phyloP scores from a whole-genome alignment of 2,113 vertebrate genomes.

The Carassius gibelio region DNA sequence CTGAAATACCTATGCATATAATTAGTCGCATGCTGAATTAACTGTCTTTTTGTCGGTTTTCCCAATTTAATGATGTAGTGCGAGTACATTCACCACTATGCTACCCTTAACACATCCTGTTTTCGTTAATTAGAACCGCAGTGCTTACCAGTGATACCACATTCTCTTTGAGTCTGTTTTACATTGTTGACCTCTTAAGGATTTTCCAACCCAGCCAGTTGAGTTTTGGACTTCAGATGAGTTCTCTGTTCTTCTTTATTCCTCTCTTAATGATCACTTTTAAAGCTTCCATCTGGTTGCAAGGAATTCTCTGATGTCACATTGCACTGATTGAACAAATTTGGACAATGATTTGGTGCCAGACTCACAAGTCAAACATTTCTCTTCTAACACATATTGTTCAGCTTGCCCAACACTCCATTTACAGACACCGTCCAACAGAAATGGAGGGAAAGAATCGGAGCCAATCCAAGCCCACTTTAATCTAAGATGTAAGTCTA shows the following conservation, averaged over 20 bases:
- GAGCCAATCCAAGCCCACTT: not conserved
- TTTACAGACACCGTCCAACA: not conserved
- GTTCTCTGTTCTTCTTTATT: constrained; percentile 60
- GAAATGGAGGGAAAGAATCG: not conserved
- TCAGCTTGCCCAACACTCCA: not conserved
- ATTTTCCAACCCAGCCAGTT: constrained; percentile 63
- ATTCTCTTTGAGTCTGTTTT: constrained; percentile 56
- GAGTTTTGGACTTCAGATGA: constrained; percentile 46
- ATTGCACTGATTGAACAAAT: constrained; percentile 51
- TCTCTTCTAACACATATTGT: constrained; percentile 4
- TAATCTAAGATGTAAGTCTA: not conserved
- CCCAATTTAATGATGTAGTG: constrained; percentile 41
- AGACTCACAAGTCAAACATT: constrained; percentile 41
- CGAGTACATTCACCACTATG: constrained; percentile 39
- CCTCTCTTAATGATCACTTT: constrained; percentile 59
- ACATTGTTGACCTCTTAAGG: constrained; percentile 60
- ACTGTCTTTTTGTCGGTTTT: not conserved
- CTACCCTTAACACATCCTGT: constrained; percentile 29
- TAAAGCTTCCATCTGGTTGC: constrained; percentile 69
- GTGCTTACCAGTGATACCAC: constrained; percentile 43
- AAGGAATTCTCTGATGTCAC: constrained; percentile 58
- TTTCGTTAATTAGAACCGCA: constrained; percentile 35
- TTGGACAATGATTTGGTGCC: constrained; percentile 57
- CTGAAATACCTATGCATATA: constrained; percentile 41
- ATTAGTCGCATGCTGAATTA: constrained; percentile 36